Base-by-base conservation (phyloP, 1,140 invertebrate species). In the Camponotus floridanus region DNA sequence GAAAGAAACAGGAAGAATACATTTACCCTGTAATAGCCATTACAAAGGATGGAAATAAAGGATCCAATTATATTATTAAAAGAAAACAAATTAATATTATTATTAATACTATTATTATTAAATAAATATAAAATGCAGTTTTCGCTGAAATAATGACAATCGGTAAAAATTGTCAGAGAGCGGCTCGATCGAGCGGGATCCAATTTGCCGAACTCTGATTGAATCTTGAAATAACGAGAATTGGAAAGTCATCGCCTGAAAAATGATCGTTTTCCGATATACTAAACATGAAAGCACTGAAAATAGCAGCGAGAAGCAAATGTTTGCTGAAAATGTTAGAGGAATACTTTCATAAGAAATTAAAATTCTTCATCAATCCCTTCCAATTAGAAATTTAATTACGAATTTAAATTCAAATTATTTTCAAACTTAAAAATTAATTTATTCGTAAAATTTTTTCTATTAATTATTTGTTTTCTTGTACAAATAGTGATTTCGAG, bases 211-310 rank as follows among this genome's bases (percentile, higher is more conserved):
- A 74, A 61, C 55, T 83, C 68, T 83, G 79, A 83, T 83, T 83
- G 79, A 73, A 64, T 83, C 68, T 74, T 83, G 79, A 83, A 83
- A 83, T 83, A 83, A 83, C 79, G 79, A 61, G 79, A 74, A 83
- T 62, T 83, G 79, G 57, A 83, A 61, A 83, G 79, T 83, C 55
- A 83, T 83, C 79, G 79, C 55, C 42, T 83, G 68, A 61, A 83
- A 83, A 83, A 83, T 83, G 79, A 83, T 83, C 68, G 79, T 83
- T 83, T 83, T 74, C 68, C 79, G 39, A 83, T 81, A 39, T 80
- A 33, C 55, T 81, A 81, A 81, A 81, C 55, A 39, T 13, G 68
- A 73, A 15, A 45, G 39, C 71, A 61, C 15, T n/a, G n/a, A 73
- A 74, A 81, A 71, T 81, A 59, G 18, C 31, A 26, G 31, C 55